A percentile compares a stretch with the other conserved stretches of the same genome.
These are phyloP conservation scores for Bergia puertoricense DNA, from an alignment of 92 coral and sea anemone species.

Conservation along the genomic window DNA sequence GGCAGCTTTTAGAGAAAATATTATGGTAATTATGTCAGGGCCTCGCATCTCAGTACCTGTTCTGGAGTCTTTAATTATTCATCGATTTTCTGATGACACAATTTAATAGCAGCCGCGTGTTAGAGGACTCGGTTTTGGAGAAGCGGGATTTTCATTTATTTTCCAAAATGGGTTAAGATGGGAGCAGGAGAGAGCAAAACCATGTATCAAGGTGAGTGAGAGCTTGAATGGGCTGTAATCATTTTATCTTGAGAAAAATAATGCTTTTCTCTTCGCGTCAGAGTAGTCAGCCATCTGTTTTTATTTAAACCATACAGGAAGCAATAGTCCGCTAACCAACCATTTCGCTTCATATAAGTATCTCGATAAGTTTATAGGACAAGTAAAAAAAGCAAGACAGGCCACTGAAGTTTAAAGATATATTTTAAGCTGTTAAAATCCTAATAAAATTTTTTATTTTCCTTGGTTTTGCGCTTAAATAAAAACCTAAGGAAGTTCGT, in stretches of 20 bases:
- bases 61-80: conserved; percentile 33
- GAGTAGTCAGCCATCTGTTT: conserved; percentile 21
- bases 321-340: background rate
- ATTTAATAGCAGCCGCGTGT: conserved; percentile 15
- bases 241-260: conserved; percentile 12
- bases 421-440: background rate
- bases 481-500: background rate
- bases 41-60: conserved; percentile 24
- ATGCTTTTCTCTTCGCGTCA: background rate
- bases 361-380: background rate
- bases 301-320: conserved; percentile 6
- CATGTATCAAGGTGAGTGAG: conserved; percentile 33
- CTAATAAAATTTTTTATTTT: background rate
- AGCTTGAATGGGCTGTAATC: background rate
- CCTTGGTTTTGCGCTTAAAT: background rate
- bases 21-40: conserved; percentile 25
- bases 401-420: background rate
- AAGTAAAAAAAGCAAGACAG: background rate
- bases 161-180: conserved; percentile 45
- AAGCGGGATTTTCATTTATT: conserved; percentile 3
- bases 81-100: conserved; percentile 17
- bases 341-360: background rate
- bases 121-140: background rate
- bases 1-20: conserved; percentile 32
- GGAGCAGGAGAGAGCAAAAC: conserved; percentile 33